Conservation (phyloP, 2,888 invertebrate genomes). For the Aspidiotus rigidus region DNA sequence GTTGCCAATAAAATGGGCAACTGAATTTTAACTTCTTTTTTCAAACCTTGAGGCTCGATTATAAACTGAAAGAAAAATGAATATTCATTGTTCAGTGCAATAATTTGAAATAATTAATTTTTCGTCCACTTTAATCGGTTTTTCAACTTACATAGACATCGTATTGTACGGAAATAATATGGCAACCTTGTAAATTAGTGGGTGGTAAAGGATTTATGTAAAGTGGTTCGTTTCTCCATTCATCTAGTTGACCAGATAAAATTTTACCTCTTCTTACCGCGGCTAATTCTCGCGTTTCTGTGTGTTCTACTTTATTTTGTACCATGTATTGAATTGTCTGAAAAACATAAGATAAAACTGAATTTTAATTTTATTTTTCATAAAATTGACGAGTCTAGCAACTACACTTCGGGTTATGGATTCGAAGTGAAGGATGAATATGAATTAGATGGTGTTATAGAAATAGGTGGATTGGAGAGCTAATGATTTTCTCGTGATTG, state of each 20-base stretch:
- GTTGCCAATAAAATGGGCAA: conserved; percentile 85
- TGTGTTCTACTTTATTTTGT: conserved; percentile 73
- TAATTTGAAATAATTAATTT: no score
- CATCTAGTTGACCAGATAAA: conserved; percentile 67
- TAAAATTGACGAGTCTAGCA: no score
- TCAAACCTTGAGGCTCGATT: conserved; percentile 80
- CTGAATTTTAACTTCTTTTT: conserved; percentile 84
- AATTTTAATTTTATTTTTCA: no score
- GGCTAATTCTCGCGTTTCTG: conserved; percentile 76
- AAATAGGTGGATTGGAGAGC: no score
- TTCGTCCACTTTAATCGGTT: background rate
- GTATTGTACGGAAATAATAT: conserved; percentile 85
- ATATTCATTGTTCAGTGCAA: background rate
- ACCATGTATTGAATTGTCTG: conserved; percentile 83
- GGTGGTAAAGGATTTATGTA: conserved; percentile 91
- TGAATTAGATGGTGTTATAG: no score
- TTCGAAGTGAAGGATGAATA: no score
- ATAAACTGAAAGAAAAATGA: conserved; percentile 57
- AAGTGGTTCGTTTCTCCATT: conserved; percentile 79
- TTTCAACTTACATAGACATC: conserved; percentile 72
- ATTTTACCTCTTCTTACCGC: conserved; percentile 70
- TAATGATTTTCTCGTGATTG: no score
- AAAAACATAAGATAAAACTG: conserved; percentile 25
- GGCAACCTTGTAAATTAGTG: conserved; percentile 85
- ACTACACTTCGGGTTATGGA: no score